Base-by-base conservation (phyloP, 2,888 invertebrate genomes). In the Acleris literana region DNA sequence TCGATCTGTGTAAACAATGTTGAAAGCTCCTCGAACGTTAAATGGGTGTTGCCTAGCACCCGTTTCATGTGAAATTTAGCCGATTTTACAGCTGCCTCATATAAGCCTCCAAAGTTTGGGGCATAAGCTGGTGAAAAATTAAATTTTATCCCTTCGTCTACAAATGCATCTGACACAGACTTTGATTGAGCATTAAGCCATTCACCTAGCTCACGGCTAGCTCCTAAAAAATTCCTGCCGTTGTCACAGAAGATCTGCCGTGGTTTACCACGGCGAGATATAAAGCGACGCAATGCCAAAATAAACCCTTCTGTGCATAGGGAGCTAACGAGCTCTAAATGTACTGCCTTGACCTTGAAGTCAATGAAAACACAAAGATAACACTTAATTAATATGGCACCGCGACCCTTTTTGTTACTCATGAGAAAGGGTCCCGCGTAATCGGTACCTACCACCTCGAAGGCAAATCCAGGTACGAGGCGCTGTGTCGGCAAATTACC, bases 11-110 rank as follows among this genome's bases (percentile, higher is more conserved):
- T 17, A 25, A 64, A 59, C 25, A 64, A 48, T 11, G 70, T 72
- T 5, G 59, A 17, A 46, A 72, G 53, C 39, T 71, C 63, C 20
- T 20, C 20, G 62, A 73, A 69, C 9, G 70, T 69, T 18, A 74
- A 52, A 20, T 69, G 61, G 22, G 60, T 68, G 48, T 72, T 70
- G 11, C 70, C 71, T 22, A 71, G 46, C n/a, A 51, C 43, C 17
- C 64, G 59, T 22, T 51, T 58, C 20, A 55, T 29, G 43, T 64
- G 60, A 22, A 46, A 55, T 25, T 67, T 67, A 2, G 63, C 62
- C 5, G 62, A 58, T 53, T 63, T 58, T 7, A 67, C 52, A 25
- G 56, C 67, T 11, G 67, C 48, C 22, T 67, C 63, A 22, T 49
- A 63, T 4, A 67, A 13, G 17, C 62, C 58, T 17, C 67, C 67